Conservation (phyloP, 2,113 vertebrate genomes). For the Mus spicilegus region DNA sequence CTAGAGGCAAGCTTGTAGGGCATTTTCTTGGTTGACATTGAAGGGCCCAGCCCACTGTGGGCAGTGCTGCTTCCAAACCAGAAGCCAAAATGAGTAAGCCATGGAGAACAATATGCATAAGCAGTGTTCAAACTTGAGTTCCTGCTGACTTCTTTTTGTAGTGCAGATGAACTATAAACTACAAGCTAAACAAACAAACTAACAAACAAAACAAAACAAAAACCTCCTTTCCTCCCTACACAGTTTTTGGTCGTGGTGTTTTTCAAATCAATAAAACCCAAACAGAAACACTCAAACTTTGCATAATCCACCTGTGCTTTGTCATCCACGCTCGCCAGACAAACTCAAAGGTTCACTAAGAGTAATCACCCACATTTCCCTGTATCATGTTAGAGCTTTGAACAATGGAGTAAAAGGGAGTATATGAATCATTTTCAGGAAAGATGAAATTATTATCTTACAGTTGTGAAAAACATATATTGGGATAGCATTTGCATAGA, state of each 20-base stretch:
- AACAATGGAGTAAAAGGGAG: background rate
- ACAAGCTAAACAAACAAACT: background rate
- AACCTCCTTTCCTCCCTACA: background rate
- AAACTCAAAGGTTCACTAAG: background rate
- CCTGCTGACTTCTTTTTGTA: background rate
- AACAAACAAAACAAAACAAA: too few relatives aligned
- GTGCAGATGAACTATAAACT: background rate
- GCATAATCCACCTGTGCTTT: background rate
- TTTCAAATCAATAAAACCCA: background rate
- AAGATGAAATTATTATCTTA: background rate
- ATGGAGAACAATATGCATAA: background rate
- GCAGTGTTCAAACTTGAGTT: background rate
- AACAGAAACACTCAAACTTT: background rate
- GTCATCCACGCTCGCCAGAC: background rate
- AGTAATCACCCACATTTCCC: background rate
- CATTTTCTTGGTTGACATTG: background rate
- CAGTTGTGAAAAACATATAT: background rate
- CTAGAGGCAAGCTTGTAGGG: background rate
- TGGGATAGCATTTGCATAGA: background rate
- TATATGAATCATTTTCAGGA: background rate
- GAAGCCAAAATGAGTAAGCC: background rate
- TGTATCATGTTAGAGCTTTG: background rate
- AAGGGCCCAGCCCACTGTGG: background rate
- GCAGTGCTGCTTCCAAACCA: background rate
- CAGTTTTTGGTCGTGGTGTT: background rate